Evolutionary conservation across 1,140 invertebrate species (phyloP).

Genomic region (Drusus annulatus): DNA sequence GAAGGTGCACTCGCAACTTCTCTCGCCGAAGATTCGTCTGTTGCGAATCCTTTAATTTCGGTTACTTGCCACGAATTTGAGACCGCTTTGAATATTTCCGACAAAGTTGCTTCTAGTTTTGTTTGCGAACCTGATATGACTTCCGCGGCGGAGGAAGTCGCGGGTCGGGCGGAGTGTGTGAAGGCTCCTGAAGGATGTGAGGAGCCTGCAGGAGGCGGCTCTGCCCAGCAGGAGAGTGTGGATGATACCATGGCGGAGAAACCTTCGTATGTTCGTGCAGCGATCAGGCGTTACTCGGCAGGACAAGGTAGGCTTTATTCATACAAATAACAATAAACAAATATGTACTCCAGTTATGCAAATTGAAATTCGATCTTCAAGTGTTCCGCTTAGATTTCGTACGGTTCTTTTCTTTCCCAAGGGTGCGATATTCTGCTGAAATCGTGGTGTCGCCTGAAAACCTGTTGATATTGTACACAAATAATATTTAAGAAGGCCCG

Average conservation of each 20-base stretch:
- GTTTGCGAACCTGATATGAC: conserved; percentile 3
- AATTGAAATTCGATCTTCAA: too few relatives aligned
- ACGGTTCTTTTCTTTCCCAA: too few relatives aligned
- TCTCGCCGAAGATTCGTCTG: neutral
- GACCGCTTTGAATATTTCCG: neutral
- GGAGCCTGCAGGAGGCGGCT: neutral
- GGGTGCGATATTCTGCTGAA: too few relatives aligned
- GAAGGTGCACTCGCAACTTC: neutral
- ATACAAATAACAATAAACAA: too few relatives aligned
- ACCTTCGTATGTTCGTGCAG: conserved; percentile 28
- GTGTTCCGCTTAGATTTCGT: too few relatives aligned
- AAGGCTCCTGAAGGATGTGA: conserved; percentile 12
- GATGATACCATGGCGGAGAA: conserved; percentile 16
- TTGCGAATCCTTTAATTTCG: neutral
- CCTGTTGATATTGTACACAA: too few relatives aligned
- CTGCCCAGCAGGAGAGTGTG: neutral
- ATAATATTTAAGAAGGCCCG: too few relatives aligned
- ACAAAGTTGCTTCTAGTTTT: neutral
- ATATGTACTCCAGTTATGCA: too few relatives aligned
- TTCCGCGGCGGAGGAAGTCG: conserved; percentile 19
- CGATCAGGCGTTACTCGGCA: conserved; percentile 38
- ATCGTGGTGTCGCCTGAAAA: too few relatives aligned
- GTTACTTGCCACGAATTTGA: conserved; percentile 4
- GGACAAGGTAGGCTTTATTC: conserved; percentile 40
- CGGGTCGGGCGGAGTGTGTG: conserved; percentile 34